Evolutionary conservation across 30 jellyfish, hydroid and myxozoan species (phyloP).

Genomic region (Hydra vulgaris): DNA sequence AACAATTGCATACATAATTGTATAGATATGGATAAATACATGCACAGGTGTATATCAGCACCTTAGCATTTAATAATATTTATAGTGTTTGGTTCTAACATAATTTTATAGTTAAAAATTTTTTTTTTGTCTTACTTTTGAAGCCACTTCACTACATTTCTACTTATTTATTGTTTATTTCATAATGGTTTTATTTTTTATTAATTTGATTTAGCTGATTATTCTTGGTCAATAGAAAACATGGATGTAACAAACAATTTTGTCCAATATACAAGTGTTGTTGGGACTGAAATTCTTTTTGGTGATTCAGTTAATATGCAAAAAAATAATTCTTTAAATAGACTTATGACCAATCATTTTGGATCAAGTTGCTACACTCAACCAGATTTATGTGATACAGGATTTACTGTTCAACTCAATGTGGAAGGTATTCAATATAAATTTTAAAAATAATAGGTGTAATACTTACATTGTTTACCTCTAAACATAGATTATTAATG

Average conservation of each 20-base stretch:
- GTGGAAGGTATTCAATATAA: neutral
- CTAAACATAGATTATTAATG: too few relatives aligned
- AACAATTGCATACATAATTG: too few relatives aligned
- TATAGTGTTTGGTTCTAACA: too few relatives aligned
- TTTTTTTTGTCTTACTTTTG: too few relatives aligned
- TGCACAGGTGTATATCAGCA: too few relatives aligned
- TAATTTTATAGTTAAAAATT: too few relatives aligned
- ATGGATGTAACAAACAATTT: neutral
- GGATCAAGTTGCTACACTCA: neutral
- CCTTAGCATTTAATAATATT: too few relatives aligned
- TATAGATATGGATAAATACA: too few relatives aligned
- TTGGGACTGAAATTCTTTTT: neutral
- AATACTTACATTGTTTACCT: too few relatives aligned
- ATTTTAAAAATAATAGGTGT: neutral
- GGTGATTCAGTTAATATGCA: neutral
- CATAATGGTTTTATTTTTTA: neutral
- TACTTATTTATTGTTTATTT: too few relatives aligned
- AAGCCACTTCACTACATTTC: too few relatives aligned
- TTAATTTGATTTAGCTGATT: neutral
- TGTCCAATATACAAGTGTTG: neutral
- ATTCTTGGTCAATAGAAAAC: neutral
- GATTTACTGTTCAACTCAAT: neutral
- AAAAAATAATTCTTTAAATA: neutral
- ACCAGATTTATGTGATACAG: neutral
- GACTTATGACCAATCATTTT: neutral